phyloP scores from a whole-genome alignment of 2,888 invertebrate genomes.

The Tiphia femorata region DNA sequence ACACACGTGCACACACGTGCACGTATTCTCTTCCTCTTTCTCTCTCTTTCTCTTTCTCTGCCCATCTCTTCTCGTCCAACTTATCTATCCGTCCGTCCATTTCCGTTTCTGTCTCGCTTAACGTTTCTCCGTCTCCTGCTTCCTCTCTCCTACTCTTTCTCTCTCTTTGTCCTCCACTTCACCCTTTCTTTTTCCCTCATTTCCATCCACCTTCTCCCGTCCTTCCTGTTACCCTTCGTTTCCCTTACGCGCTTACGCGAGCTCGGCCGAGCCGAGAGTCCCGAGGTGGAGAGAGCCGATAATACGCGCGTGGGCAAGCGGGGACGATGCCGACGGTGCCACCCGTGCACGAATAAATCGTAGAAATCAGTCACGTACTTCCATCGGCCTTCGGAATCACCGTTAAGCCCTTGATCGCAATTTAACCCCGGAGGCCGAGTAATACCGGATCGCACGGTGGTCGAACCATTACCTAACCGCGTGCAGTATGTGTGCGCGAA shows the following conservation, averaged over 20 bases:
- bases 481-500: constrained; percentile 25
- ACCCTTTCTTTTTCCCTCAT: too few relatives aligned
- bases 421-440: constrained; percentile 59
- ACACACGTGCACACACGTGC: neutral
- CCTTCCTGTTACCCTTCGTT: too few relatives aligned
- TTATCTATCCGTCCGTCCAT: too few relatives aligned
- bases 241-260: too few relatives aligned
- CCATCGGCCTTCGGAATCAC: constrained; percentile 63
- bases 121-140: too few relatives aligned
- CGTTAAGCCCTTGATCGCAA: constrained; percentile 67
- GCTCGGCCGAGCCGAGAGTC: neutral
- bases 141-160: too few relatives aligned
- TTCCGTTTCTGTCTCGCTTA: too few relatives aligned
- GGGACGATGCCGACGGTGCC: neutral
- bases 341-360: constrained; percentile 45
- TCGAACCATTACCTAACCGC: constrained; percentile 58
- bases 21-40: neutral
- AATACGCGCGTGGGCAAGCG: constrained; percentile 22
- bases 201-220: too few relatives aligned
- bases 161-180: too few relatives aligned
- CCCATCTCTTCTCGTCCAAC: too few relatives aligned
- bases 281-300: too few relatives aligned
- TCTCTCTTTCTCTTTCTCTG: neutral
- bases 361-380: constrained; percentile 56
- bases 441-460: constrained; percentile 59